Conservation (phyloP, 2,888 invertebrate genomes). For the Panorpa germanica region DNA sequence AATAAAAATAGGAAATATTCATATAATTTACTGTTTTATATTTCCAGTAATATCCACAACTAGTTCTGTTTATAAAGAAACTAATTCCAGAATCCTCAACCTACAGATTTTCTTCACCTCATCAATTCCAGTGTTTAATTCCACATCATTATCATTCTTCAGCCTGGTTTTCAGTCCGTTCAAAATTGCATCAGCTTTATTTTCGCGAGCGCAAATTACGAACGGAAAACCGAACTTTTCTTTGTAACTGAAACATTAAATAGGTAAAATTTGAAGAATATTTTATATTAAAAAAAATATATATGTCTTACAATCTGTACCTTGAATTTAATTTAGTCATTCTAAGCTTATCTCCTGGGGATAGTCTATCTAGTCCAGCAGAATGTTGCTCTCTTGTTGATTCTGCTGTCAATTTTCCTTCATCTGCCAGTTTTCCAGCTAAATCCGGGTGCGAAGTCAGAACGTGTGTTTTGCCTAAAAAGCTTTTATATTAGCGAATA, state of each 20-base stretch:
- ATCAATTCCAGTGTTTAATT: slow-evolving; percentile 34
- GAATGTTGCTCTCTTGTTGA: slow-evolving; percentile 34
- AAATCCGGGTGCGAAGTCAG: slow-evolving; percentile 43
- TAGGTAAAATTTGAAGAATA: slow-evolving; percentile 9
- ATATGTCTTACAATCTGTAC: slow-evolving; percentile 18
- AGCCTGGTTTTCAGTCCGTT: slow-evolving; percentile 31
- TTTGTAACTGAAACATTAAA: slow-evolving; percentile 36
- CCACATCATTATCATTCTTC: slow-evolving; percentile 29
- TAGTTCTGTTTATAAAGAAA: slow-evolving; percentile 16
- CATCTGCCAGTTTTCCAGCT: slow-evolving; percentile 33
- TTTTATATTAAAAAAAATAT: slow-evolving; percentile 8
- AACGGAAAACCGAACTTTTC: slow-evolving; percentile 47
- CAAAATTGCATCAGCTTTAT: slow-evolving; percentile 36
- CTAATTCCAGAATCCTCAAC: slow-evolving; percentile 33
- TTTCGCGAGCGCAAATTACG: slow-evolving; percentile 43
- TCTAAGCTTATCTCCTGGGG: slow-evolving; percentile 27
- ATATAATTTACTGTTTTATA: too few relatives aligned
- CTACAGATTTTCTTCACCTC: slow-evolving; percentile 52
- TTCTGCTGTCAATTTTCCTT: slow-evolving; percentile 34
- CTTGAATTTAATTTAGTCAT: slow-evolving; percentile 26
- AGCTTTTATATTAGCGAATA: slow-evolving; percentile 12
- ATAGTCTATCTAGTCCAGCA: slow-evolving; percentile 33
- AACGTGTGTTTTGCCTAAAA: slow-evolving; percentile 32
- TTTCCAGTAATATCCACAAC: too few relatives aligned
- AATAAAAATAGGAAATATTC: too few relatives aligned